Percentiles rank a stretch among this genome's conserved stretches.
Evolutionary conservation across 2,113 vertebrate species (phyloP).

Genomic region (Pandion haliaetus): DNA sequence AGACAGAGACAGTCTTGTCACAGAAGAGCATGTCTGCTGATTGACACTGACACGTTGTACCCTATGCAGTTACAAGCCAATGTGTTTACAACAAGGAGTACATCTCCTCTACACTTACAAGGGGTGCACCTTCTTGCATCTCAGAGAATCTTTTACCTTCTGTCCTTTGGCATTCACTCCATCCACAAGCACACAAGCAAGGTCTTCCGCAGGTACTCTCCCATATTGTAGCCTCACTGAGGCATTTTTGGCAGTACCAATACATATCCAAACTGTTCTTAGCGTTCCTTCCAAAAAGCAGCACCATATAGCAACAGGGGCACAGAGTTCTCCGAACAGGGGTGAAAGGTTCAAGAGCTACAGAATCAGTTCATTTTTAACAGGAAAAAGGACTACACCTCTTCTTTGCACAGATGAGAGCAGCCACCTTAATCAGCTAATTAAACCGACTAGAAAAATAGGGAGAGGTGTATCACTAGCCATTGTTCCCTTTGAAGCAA

Average conservation of each 20-base stretch:
- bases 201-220: background rate
- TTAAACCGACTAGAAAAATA: too few relatives aligned
- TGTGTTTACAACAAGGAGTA: rapidly evolving
- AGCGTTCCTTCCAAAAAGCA: too few relatives aligned
- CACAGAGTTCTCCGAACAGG: background rate
- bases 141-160: background rate
- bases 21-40: rapidly evolving
- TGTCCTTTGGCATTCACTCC: background rate
- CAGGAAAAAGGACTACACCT: too few relatives aligned
- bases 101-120: rapidly evolving
- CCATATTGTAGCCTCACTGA: background rate
- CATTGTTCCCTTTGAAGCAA: too few relatives aligned
- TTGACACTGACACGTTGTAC: rapidly evolving
- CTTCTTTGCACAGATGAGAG: background rate
- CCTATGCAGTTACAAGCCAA: background rate
- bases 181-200: background rate
- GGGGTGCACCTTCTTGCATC: background rate
- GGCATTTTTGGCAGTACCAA: background rate
- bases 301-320: rapidly evolving
- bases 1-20: background rate
- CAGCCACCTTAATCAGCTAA: background rate
- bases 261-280: rapidly evolving
- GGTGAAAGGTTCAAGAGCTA: background rate
- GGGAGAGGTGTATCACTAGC: too few relatives aligned
- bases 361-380: background rate